Percentiles rank a stretch among this genome's conserved stretches.
Conservation (phyloP, 2,888 invertebrate species). For the Proisotoma minuta region DNA sequence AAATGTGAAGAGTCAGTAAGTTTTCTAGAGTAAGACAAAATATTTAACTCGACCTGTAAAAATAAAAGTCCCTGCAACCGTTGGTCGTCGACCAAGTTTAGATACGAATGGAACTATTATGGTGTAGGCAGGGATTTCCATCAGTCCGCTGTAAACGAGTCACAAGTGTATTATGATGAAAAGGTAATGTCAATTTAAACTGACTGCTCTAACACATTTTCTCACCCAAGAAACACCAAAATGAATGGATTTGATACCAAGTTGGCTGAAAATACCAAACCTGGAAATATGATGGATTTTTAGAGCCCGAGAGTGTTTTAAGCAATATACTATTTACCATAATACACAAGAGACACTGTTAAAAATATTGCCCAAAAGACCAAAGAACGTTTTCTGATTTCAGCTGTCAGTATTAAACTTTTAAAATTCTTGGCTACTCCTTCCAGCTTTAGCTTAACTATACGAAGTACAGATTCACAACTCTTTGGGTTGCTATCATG, state of each 20-base stretch:
- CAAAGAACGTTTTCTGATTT: slow-evolving; percentile 39
- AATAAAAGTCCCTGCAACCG: slow-evolving; percentile 35
- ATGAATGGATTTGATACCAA: slow-evolving; percentile 43
- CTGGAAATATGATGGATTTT: no score
- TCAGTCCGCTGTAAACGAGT: slow-evolving; percentile 32
- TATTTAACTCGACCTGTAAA: no score
- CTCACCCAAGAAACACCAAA: slow-evolving; percentile 43
- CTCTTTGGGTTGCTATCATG: background rate
- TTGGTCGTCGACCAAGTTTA: slow-evolving; percentile 41
- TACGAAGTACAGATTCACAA: background rate
- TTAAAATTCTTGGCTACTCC: slow-evolving; percentile 24
- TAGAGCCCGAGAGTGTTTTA: no score
- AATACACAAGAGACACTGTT: slow-evolving; percentile 42
- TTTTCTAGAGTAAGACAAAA: no score
- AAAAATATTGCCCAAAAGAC: slow-evolving; percentile 44
- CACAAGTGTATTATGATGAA: background rate
- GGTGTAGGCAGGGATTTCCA: slow-evolving; percentile 45
- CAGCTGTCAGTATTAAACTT: slow-evolving; percentile 36
- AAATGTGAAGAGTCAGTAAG: no score
- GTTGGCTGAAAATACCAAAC: slow-evolving; percentile 39
- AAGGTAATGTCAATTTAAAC: background rate
- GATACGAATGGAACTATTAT: slow-evolving; percentile 38
- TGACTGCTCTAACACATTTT: background rate
- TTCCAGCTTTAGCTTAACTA: slow-evolving; percentile 10
- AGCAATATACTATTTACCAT: no score